phyloP scores from a whole-genome alignment of 1,140 invertebrate genomes.

The Coptotermes formosanus region DNA sequence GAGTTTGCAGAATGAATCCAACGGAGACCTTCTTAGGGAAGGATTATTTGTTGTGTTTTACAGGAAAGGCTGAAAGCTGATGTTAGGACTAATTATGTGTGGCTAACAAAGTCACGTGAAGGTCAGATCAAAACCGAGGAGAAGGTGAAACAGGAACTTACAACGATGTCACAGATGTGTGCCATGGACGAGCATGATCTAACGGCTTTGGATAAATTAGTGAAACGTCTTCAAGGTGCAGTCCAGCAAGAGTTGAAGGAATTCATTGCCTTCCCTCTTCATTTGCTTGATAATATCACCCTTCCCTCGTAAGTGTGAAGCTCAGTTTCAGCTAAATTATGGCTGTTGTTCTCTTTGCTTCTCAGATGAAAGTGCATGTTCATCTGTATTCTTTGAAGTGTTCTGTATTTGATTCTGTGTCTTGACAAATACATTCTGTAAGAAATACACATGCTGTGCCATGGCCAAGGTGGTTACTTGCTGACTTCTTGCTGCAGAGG shows the following conservation, averaged over 20 bases:
- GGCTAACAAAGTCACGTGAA: background rate
- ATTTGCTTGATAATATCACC: background rate
- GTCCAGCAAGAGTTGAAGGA: background rate
- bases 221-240: background rate
- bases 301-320: background rate
- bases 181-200: background rate
- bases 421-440: background rate
- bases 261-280: background rate
- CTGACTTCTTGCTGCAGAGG: no score
- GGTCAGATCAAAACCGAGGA: background rate
- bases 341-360: background rate
- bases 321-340: background rate
- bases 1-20: no score
- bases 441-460: background rate
- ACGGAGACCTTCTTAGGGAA: background rate
- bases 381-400: background rate
- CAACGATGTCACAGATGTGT: background rate
- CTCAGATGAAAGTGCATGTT: background rate
- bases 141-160: background rate
- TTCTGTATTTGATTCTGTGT: background rate
- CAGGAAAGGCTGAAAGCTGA: background rate
- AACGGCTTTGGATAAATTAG: background rate
- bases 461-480: no score
- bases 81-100: background rate
- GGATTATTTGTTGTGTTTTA: background rate